phyloP scores from a whole-genome alignment of 2,888 invertebrate species.

The Troilus luridus region DNA sequence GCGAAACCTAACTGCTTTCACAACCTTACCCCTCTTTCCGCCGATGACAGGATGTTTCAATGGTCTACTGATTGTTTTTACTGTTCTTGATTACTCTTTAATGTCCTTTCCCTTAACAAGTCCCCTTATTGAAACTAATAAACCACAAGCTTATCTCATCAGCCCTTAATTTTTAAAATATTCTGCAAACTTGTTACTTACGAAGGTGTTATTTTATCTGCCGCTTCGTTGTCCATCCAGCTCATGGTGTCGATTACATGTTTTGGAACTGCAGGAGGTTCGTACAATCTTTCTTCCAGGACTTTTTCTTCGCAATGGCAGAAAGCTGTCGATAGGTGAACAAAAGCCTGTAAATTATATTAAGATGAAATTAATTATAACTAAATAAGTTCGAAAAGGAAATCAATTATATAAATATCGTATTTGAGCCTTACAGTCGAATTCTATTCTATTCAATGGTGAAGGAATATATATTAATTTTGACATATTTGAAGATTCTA shows the following conservation, averaged over 20 bases:
- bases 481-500: too few species aligned
- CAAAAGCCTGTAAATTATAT: slow-evolving; percentile 65
- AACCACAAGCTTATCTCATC: too few species aligned
- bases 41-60: not conserved
- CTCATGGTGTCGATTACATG: slow-evolving; percentile 66
- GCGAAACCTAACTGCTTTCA: not conserved
- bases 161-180: too few species aligned
- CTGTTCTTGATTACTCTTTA: not conserved
- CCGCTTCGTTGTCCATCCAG: slow-evolving; percentile 66
- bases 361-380: not conserved
- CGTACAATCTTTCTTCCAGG: slow-evolving; percentile 67
- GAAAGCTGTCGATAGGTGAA: slow-evolving; percentile 68
- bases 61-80: not conserved
- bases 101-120: not conserved
- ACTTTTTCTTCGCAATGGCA: slow-evolving; percentile 67
- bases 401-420: not conserved
- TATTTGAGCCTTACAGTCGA: too few species aligned
- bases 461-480: too few species aligned
- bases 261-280: slow-evolving; percentile 66
- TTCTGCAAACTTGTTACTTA: slow-evolving; percentile 59
- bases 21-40: not conserved
- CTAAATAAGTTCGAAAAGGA: not conserved
- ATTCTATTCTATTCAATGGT: too few species aligned
- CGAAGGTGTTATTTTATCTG: slow-evolving; percentile 66
- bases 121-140: not conserved